phyloP scores from a whole-genome alignment of 2,888 invertebrate species.

The Pachydiplax longipennis region DNA sequence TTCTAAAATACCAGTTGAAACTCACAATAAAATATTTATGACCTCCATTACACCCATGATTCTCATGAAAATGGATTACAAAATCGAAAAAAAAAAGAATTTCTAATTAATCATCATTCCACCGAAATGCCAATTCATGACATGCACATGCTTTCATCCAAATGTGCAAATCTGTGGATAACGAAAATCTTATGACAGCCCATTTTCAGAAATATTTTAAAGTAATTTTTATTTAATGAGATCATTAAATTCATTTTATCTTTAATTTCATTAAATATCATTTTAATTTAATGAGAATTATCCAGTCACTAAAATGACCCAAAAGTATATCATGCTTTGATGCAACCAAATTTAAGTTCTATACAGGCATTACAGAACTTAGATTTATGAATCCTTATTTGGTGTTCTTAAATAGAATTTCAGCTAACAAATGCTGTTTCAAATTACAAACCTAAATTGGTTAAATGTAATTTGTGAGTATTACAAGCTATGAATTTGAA shows the following conservation, averaged over 20 bases:
- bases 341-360: neutral
- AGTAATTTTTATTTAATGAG: neutral
- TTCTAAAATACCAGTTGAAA: too few species aligned
- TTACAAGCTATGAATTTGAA: neutral
- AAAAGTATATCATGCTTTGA: neutral
- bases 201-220: neutral
- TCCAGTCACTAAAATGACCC: neutral
- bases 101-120: neutral
- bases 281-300: neutral
- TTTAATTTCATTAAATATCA: neutral
- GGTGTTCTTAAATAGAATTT: neutral
- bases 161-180: too few species aligned
- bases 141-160: neutral
- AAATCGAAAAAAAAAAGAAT: too few species aligned
- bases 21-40: too few species aligned
- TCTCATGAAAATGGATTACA: too few species aligned
- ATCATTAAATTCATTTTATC: neutral
- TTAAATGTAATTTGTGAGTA: too few species aligned
- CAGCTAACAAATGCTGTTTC: neutral
- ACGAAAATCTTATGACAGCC: neutral
- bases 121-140: neutral
- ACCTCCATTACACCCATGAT: too few species aligned
- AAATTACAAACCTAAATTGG: neutral
- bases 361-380: neutral
- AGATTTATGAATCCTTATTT: neutral